phyloP scores from a whole-genome alignment of 2,113 vertebrate genomes.

The Probosciger aterrimus region DNA sequence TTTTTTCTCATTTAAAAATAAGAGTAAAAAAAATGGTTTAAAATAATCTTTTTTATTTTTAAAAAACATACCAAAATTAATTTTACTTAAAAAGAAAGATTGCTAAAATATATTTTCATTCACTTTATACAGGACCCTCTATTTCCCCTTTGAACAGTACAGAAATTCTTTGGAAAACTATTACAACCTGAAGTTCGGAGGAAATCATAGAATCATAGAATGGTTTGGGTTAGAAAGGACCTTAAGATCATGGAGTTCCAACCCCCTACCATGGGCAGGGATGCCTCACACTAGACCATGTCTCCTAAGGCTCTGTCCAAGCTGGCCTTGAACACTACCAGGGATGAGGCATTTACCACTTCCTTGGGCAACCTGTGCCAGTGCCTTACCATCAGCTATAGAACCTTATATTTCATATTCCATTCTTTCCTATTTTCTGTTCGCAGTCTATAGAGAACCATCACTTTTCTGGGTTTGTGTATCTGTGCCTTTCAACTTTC shows the following conservation, averaged over 20 bases:
- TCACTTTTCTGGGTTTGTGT: background rate
- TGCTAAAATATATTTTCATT: background rate
- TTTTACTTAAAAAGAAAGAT: background rate
- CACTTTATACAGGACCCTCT: background rate
- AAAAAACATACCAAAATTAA: background rate
- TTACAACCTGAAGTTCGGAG: background rate
- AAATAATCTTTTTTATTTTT: background rate
- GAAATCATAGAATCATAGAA: too few relatives aligned
- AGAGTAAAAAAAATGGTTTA: background rate
- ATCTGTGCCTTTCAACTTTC: background rate
- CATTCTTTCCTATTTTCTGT: background rate
- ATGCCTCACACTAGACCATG: background rate
- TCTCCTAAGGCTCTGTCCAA: background rate
- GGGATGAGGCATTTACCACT: background rate
- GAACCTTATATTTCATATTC: background rate
- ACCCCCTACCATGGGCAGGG: too few relatives aligned
- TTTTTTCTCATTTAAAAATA: background rate
- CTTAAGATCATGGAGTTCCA: too few relatives aligned
- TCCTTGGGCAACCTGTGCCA: background rate
- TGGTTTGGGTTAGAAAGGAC: too few relatives aligned
- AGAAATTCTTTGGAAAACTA: background rate
- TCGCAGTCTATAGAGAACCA: background rate
- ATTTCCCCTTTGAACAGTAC: background rate
- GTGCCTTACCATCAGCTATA: too few relatives aligned
- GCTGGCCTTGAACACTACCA: background rate